Conservation (phyloP, 2,113 vertebrate species). For the Hippocampus zosterae region DNA sequence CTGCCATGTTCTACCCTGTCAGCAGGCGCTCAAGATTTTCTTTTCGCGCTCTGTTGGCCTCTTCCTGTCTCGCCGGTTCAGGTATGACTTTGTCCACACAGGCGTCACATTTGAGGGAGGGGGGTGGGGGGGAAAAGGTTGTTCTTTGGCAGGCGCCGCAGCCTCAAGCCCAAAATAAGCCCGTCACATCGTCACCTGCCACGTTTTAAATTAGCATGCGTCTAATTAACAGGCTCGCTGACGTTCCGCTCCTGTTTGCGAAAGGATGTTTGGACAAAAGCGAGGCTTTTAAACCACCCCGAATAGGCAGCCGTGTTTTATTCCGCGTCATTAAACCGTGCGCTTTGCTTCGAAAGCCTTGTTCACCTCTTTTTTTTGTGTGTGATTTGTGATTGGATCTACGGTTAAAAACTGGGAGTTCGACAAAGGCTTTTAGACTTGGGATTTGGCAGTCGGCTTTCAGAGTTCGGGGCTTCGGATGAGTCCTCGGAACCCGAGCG, state of each 20-base stretch:
- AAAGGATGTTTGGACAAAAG: not conserved
- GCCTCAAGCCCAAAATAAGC: conserved; percentile 48
- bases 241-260: not conserved
- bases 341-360: conserved; percentile 10
- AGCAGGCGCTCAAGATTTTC: conserved; percentile 36
- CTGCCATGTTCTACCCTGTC: conserved; percentile 3
- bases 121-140: no score
- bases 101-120: conserved; percentile 37
- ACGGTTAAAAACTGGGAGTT: not conserved
- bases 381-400: no score
- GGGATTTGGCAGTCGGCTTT: not conserved
- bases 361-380: conserved; percentile 13
- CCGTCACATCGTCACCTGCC: conserved; percentile 36
- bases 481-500: not conserved
- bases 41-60: not conserved
- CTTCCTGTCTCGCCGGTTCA: conserved; percentile 34
- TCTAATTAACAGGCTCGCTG: not conserved
- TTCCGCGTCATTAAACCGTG: conserved; percentile 1
- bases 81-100: conserved; percentile 13
- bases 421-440: not conserved
- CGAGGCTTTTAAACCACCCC: not conserved
- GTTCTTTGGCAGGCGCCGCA: not conserved
- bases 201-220: conserved; percentile 45
- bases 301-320: no score
- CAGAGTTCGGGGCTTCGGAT: not conserved